Conservation (phyloP, 2,113 vertebrate species). For the Phrynosoma blainvillii region DNA sequence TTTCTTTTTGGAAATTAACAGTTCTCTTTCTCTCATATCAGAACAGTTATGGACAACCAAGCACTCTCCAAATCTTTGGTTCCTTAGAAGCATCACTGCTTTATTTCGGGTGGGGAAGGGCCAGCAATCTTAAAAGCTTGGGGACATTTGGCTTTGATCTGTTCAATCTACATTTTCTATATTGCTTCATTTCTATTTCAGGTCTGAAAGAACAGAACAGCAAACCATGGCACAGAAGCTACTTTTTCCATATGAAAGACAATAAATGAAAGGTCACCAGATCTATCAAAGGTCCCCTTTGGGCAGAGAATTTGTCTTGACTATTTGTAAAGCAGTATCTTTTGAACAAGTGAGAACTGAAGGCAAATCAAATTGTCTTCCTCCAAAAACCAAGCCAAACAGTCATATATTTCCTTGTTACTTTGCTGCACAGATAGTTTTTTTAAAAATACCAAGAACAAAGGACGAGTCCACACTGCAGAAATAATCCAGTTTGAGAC, state of each 20-base stretch:
- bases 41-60: neutral
- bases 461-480: no score
- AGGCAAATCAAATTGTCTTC: neutral
- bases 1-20: neutral
- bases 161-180: neutral
- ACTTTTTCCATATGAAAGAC: neutral
- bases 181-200: neutral
- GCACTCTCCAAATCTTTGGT: neutral
- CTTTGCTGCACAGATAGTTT: slow-evolving; percentile 9
- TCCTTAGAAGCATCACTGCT: neutral
- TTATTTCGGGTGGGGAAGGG: neutral
- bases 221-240: neutral
- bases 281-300: neutral
- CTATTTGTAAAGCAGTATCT: neutral
- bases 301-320: neutral
- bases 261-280: neutral
- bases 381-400: neutral
- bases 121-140: neutral
- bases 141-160: neutral
- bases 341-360: neutral
- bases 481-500: no score
- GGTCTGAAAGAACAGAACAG: neutral
- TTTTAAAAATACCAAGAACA: neutral
- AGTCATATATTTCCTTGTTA: neutral
- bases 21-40: neutral